Percentiles rank a stretch among this genome's conserved stretches.
These are phyloP conservation scores for Drosophila algonquin DNA, from an alignment of 2,888 invertebrate genomes.

Conservation along the genomic window DNA sequence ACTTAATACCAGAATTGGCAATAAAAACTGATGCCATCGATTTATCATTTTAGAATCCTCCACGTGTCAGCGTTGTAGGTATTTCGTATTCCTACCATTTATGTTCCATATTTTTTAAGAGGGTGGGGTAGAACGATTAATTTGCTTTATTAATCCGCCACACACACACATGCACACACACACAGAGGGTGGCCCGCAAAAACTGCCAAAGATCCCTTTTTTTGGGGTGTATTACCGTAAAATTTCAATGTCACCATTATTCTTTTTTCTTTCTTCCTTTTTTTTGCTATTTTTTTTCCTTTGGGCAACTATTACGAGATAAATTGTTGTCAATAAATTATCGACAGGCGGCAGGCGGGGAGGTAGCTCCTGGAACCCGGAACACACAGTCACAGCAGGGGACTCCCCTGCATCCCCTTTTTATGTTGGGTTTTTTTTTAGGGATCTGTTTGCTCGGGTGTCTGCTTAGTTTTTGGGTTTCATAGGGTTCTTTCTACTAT, in stretches of 20 bases:
- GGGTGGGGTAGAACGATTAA: slow-evolving; percentile 63
- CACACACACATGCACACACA: slow-evolving; percentile 14
- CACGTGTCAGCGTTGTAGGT: slow-evolving; percentile 67
- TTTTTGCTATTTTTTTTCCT: background rate
- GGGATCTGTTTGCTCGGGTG: slow-evolving; percentile 31
- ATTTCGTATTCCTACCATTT: slow-evolving; percentile 42
- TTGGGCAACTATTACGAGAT: slow-evolving; percentile 74
- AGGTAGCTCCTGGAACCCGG: slow-evolving; percentile 32
- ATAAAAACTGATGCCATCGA: slow-evolving; percentile 65
- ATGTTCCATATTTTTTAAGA: slow-evolving; percentile 35
- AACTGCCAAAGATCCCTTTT: slow-evolving; percentile 47
- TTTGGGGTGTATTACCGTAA: slow-evolving; percentile 59
- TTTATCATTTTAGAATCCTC: slow-evolving; percentile 67
- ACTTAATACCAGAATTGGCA: slow-evolving; percentile 63
- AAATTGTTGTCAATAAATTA: slow-evolving; percentile 82
- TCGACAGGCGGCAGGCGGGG: slow-evolving; percentile 64
- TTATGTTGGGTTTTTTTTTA: slow-evolving; percentile 2
- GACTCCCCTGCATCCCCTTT: slow-evolving; percentile 30
- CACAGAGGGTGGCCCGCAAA: slow-evolving; percentile 26
- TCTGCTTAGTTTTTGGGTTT: slow-evolving; percentile 42
- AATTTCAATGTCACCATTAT: slow-evolving; percentile 81
- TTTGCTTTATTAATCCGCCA: slow-evolving; percentile 71
- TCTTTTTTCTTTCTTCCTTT: slow-evolving; percentile 25
- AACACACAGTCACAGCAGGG: slow-evolving; percentile 44
- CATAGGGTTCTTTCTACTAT: slow-evolving; percentile 36